Evolutionary conservation across 1,140 invertebrate genomes (phyloP), one percentile per base, ranked within the genome.

Genomic region (Cydia pomonella): DNA sequence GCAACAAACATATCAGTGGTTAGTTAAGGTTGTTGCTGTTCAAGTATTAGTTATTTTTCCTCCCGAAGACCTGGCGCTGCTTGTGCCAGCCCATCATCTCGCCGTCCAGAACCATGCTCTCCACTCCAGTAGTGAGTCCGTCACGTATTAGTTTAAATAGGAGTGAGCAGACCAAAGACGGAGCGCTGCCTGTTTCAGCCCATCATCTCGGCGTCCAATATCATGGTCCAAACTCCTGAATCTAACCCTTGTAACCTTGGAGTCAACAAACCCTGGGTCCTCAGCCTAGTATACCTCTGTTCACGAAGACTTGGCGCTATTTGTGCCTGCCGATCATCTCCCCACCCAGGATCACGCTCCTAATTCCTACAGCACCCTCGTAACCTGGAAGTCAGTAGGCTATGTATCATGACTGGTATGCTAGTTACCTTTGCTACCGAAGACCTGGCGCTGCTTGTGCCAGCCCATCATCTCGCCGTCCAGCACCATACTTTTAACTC

Each of bases 381-480:
- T n/a, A n/a, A n/a, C n/a, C n/a, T n/a, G n/a, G n/a, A n/a, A n/a
- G n/a, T n/a, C n/a, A n/a, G n/a, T n/a, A n/a, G n/a, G n/a, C n/a
- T n/a, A n/a, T n/a, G n/a, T n/a, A n/a, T n/a, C n/a, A n/a, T n/a
- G n/a, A n/a, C n/a, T n/a, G n/a, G n/a, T n/a, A n/a, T n/a, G n/a
- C n/a, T n/a, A n/a, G n/a, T n/a, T n/a, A n/a, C 95, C 96, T 94
- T 98, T 97, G 0, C 95, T 95, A 6, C 95, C 95, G 80, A 96
- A 96, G 44, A 84, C 91, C 76, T 95, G 92, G 3, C 93, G 91
- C 13, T 92, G 84, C 78, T 95, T 96, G 86, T 98, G 95, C 95
- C 97, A 99, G 0, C 96, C 96, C 95, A 99, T 97, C 95, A 99
- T 97, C 94, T 99, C 98, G n/a, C 98, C 98, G 93, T 99, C 98